Evolutionary conservation across 2,888 invertebrate genomes (phyloP), one percentile per base, ranked within the genome.

Genomic region (Molorchus minor): DNA sequence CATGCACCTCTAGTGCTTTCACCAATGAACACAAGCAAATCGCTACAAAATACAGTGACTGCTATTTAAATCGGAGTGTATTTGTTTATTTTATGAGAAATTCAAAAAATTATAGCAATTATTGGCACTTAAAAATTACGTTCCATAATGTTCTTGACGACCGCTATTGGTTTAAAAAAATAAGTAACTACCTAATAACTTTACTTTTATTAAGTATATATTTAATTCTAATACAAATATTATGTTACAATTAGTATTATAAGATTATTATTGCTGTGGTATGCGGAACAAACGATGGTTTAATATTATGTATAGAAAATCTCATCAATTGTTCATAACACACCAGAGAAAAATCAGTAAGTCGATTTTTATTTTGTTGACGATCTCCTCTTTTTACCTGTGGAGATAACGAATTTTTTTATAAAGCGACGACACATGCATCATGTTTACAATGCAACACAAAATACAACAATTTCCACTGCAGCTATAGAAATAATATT

Each of bases 121-220:
- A 53, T 43, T 53, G 41, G 41, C 53, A 53, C 43, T 53, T 30
- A 43, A 53, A 53, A 44, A 35, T 36, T 43, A 53, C 20, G 20
- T 33, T 43, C 40, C 21, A 44, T 53, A 53, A 29, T 33, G 8
- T 13, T 53, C 19, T 12, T 20, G 13, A 20, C 30, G 25, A 5
- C 15, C 30, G 8, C 3, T 41, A 30, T 12, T 5, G 38, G n/a
- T n/a, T n/a, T n/a, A n/a, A n/a, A n/a, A n/a, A n/a, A n/a, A n/a
- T n/a, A n/a, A n/a, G n/a, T n/a, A n/a, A n/a, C n/a, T n/a, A n/a
- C n/a, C n/a, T n/a, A n/a, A n/a, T n/a, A n/a, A n/a, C n/a, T n/a
- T n/a, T n/a, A n/a, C n/a, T n/a, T n/a, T n/a, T n/a, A n/a, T n/a
- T n/a, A n/a, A n/a, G n/a, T n/a, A n/a, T n/a, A n/a, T n/a, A n/a